Base-by-base conservation (phyloP, 2,113 vertebrate genomes). In the Riparia riparia region DNA sequence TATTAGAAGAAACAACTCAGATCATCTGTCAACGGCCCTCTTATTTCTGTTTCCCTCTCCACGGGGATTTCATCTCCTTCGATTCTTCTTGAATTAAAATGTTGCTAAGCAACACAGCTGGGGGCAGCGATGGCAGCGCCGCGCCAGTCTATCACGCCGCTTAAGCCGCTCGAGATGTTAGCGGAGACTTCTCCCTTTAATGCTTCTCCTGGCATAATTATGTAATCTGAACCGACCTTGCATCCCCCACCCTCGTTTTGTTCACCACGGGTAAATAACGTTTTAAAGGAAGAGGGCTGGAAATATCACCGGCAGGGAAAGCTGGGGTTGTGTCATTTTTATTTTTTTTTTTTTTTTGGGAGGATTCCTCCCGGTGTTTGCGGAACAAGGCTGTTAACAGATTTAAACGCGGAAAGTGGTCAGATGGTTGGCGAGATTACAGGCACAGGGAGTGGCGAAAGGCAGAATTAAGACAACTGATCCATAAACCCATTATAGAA, bases 1-100 rank as follows among this genome's bases (percentile, higher is more conserved):
- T 98, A 99, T 99, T 98, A 99, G 98, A 98, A 98, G 98, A 98
- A 99, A 99, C 98, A 98, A 98, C 98, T 98, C 98, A 98, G 98
- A 99, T 99, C 98, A 98, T 99, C 98, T 98, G 98, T 99, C 98
- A 99, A 98, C 97, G 97, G 98, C 98, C 97, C 98, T 98, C 98
- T 99, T 98, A 98, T 98, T 99, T 98, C 98, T 98, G 98, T 98
- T 98, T 98, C 98, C 98, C 97, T 98, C 98, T 98, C 98, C 98
- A 97, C 89, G 72, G 98, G 98, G 98, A 99, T 98, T 98, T 98
- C 98, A 98, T 98, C 98, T 98, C 97, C 98, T 98, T 98, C 97
- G 97, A 98, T 98, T 98, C 98, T 98, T 98, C 98, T 98, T 98
- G 98, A 98, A 98, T 99, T 99, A 98, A 98, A 98, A 98, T 98